phyloP scores from a whole-genome alignment of 2,888 invertebrate species.

The Clivina fossor region DNA sequence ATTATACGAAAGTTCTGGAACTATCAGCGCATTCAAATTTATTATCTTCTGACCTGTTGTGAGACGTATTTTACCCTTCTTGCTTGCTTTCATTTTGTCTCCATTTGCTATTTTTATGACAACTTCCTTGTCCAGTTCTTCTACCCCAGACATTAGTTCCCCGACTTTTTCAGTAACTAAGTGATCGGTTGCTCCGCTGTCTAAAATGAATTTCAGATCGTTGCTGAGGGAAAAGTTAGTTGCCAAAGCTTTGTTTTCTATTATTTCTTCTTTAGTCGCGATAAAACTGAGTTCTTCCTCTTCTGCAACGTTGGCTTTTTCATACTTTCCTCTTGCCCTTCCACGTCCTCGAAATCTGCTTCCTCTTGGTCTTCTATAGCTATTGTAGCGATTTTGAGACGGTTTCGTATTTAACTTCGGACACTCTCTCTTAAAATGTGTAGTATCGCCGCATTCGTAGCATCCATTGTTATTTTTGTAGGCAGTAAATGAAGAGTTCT shows the following conservation, averaged over 20 bases:
- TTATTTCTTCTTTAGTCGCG: not conserved
- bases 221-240: not conserved
- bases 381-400: not conserved
- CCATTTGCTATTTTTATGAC: constrained; percentile 3
- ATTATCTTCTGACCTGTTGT: too few species aligned
- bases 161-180: not conserved
- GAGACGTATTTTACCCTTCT: too few species aligned
- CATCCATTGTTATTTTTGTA: too few species aligned
- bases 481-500: too few species aligned
- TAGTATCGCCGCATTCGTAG: not conserved
- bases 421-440: not conserved
- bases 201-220: not conserved
- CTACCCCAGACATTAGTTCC: not conserved
- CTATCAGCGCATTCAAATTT: too few species aligned
- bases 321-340: not conserved
- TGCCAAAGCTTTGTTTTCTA: not conserved
- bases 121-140: not conserved
- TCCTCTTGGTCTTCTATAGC: not conserved
- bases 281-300: too few species aligned
- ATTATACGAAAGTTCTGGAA: not conserved
- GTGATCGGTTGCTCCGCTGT: not conserved
- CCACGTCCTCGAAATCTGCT: not conserved
- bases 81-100: too few species aligned
- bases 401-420: not conserved
- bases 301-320: not conserved